phyloP scores from a whole-genome alignment of 2,888 invertebrate species.

The Netelia inedita region DNA sequence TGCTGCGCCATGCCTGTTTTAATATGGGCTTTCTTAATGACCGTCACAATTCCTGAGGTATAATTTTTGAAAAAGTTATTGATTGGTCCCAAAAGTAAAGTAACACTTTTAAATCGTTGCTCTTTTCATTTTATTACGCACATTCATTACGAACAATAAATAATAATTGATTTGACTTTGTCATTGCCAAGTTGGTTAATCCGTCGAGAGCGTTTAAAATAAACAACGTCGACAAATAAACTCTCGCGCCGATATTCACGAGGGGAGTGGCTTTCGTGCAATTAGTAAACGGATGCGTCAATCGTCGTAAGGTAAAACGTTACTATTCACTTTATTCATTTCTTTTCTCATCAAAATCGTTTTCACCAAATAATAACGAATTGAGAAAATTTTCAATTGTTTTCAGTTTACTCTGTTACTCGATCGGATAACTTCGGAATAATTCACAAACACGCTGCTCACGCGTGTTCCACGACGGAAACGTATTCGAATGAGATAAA shows the following conservation, averaged over 20 bases:
- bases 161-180: no score
- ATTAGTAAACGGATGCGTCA: no score
- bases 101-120: background rate
- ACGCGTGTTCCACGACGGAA: background rate
- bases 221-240: no score
- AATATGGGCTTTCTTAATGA: background rate
- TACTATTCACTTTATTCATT: no score
- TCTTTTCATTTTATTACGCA: background rate
- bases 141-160: no score
- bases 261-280: no score
- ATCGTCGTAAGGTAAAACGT: no score
- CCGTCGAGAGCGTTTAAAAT: no score
- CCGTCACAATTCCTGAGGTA: constrained; percentile 8
- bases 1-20: background rate
- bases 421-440: background rate
- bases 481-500: background rate
- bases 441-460: background rate
- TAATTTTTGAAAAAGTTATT: background rate
- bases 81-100: no score
- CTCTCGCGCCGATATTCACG: no score
- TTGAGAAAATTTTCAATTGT: background rate
- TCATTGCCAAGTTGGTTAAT: no score
- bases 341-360: background rate
- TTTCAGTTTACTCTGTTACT: background rate
- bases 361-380: background rate